Base-by-base conservation (phyloP, 2,113 vertebrate genomes). In the Poicephalus meyeri region DNA sequence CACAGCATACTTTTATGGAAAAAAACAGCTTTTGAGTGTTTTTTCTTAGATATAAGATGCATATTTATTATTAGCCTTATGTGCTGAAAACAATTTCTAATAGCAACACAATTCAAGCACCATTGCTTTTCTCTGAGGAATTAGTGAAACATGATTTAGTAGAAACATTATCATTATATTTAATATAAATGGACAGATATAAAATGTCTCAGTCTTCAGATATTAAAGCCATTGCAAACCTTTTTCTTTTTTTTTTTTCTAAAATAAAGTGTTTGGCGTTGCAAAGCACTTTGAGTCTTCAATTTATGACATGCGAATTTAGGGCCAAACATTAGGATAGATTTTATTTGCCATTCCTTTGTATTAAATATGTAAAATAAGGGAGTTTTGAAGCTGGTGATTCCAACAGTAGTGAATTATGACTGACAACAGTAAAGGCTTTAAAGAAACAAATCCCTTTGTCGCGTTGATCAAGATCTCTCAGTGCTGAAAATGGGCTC, bases 71-170 rank as follows among this genome's bases (percentile, higher is more conserved):
- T 91, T 94, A 86, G 39, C 72, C 46, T 95, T 93, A 46, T 13
- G 4, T 78, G 65, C 65, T 86, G 78, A 92, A 97, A 94, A 94
- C 20, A 84, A 49, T 91, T 78, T 91, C 50, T 90, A 79, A 93
- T 72, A 65, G 60, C 20, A 94, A 46, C 31, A 70, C 13, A 92
- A 74, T 96, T 97, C 78, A 95, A 97, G 66, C 49, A 56, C 71
- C 66, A 12, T 86, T 93, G 52, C 63, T 93, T 86, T 82, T 79
- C 60, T 92, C 80, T 60, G 60, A 80, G 53, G 68, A 89, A 66
- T 82, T 93, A 60, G 44, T 74, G 49, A 94, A 83, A 93, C 88
- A 12, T 82, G 60, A 76, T 65, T 91, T 90, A 86, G 39, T 80
- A 64, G 53, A 56, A 94, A 64, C 49, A 29, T 53, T 49, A 80